Conservation (phyloP, 2,113 vertebrate species). For the Eulacestoma nigropectus region DNA sequence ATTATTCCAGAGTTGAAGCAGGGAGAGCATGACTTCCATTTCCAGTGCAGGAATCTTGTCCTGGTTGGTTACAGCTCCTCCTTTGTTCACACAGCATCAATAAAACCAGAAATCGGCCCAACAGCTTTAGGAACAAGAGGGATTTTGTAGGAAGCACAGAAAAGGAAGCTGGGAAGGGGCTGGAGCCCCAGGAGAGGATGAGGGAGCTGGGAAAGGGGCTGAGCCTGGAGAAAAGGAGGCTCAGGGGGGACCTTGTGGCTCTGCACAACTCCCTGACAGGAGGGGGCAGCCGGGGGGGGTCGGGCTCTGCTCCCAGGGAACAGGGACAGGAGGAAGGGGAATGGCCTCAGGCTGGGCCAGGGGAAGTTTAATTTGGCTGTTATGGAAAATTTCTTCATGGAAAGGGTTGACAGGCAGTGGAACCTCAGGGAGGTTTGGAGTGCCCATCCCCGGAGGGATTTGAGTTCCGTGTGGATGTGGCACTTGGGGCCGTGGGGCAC, state of each 20-base stretch:
- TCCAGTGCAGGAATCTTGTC: neutral
- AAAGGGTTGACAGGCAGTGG: neutral
- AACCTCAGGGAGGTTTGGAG: neutral
- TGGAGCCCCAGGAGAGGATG: neutral
- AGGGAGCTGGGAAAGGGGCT: neutral
- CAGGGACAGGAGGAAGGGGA: neutral
- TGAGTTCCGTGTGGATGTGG: accelerated
- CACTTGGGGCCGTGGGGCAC: neutral
- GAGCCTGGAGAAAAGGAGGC: neutral
- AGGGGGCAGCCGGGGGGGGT: neutral
- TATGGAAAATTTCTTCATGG: neutral
- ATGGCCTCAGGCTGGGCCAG: neutral
- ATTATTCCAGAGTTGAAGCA: neutral
- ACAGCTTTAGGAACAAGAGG: neutral
- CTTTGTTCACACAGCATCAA: neutral
- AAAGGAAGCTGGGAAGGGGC: neutral
- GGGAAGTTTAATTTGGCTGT: too few relatives aligned
- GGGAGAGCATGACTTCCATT: neutral
- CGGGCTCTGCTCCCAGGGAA: neutral
- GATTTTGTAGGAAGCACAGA: neutral
- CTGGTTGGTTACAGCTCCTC: neutral
- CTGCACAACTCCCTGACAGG: neutral
- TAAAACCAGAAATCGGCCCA: neutral
- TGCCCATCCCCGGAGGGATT: neutral
- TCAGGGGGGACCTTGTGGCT: neutral